Evolutionary conservation across 2,113 vertebrate species (phyloP), one percentile per base, ranked within the genome.

Genomic region (Centropus bengalensis): DNA sequence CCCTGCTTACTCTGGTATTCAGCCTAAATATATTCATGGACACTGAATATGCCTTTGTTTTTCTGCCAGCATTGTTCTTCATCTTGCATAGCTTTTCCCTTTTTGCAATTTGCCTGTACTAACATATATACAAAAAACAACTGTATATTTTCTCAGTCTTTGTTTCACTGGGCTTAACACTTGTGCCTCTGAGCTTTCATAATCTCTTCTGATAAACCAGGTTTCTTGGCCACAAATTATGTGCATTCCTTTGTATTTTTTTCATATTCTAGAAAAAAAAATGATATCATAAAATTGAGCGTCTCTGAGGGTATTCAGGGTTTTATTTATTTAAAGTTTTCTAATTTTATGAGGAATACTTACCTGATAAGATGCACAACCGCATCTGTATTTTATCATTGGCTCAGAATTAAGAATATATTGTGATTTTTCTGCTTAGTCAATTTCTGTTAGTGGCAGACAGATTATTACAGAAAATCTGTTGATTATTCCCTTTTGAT

Each of bases 81-180:
- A 44, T n/a, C 36, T 36, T 82, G 44, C 90, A 90, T 54, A 88
- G 40, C 40, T 23, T 79, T 85, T 78, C 17, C 44, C 28, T 60
- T 62, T 60, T 49, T 86, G 49, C 21, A 88, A 85, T 88, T 88
- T 80, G 30, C 27, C 23, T 3, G 2, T 69, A 14, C 10, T 62
- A 60, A 80, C 19, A 28, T 88, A 80, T 93, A 92, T 94, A 76
- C 73, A 73, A 93, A 80, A 92, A 88, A 92, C n/a, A 76, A 86
- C 88, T 93, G 58, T 21, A 56, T 75, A 3, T 88, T 16, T 8
- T 82, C 21, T 69, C 32, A 69, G 44, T 24, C 23, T 88, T 93
- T 93, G 40, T 95, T 95, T 94, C 74, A 64, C 22, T 68, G 38
- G 20, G 26, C 75, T 90, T 52, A 88, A 73, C 76, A 23, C 5